phyloP scores from a whole-genome alignment of 30 jellyfish, hydroid and myxozoan species.

The Aurelia sp. region DNA sequence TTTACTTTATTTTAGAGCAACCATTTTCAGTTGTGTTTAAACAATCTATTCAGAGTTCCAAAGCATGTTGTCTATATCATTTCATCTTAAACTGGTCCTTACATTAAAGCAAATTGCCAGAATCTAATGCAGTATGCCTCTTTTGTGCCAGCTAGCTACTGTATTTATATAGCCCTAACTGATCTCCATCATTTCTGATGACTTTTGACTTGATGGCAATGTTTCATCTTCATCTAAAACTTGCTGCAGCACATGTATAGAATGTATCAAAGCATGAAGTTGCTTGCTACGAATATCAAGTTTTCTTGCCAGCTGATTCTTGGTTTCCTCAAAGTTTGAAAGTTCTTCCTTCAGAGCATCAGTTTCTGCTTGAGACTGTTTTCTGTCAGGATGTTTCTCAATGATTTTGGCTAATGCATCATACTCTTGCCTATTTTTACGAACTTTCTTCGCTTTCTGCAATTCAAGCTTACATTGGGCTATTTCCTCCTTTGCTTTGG shows the following conservation, averaged over 20 bases:
- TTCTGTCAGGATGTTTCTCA: constrained; percentile 93
- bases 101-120: too few species aligned
- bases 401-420: constrained; percentile 94
- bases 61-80: too few species aligned
- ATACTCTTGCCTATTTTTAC: constrained; percentile 94
- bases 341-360: constrained; percentile 63
- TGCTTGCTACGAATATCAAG: constrained; percentile 95
- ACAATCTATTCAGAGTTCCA: too few species aligned
- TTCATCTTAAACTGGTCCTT: too few species aligned
- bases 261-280: constrained; percentile 91
- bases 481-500: constrained; percentile 88
- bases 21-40: too few species aligned
- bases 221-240: constrained; percentile 74
- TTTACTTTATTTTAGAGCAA: too few species aligned
- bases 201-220: constrained; percentile 19
- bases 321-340: constrained; percentile 37
- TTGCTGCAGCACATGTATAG: constrained; percentile 86
- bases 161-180: not conserved
- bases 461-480: constrained; percentile 81
- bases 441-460: constrained; percentile 81
- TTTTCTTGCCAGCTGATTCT: constrained; percentile 55
- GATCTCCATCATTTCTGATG: constrained; percentile 37
- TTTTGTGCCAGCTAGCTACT: too few species aligned
- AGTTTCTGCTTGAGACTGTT: constrained; percentile 76
- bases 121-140: too few species aligned